Percentiles rank a stretch among this genome's conserved stretches.
Conservation (phyloP, 2,888 invertebrate species). For the Latrodectus elegans region DNA sequence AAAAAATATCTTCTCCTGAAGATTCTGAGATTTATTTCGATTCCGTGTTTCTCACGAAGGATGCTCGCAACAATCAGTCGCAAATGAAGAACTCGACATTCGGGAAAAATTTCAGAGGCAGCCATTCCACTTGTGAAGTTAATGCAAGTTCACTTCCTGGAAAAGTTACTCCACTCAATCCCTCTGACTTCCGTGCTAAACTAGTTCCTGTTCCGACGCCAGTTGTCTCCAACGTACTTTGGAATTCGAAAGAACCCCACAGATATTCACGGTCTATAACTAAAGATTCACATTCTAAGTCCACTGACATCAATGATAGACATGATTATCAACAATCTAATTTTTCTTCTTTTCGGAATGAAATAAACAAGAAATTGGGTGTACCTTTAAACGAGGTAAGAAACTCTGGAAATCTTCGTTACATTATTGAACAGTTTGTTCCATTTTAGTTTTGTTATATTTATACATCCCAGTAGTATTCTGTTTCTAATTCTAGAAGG, state of each 20-base stretch:
- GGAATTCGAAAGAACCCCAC: neutral
- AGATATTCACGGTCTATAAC: neutral
- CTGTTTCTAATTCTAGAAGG: too few species aligned
- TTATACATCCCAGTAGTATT: too few species aligned
- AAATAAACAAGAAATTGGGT: neutral
- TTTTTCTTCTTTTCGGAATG: slow-evolving; percentile 22
- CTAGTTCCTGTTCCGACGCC: slow-evolving; percentile 23
- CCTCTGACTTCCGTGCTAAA: slow-evolving; percentile 3
- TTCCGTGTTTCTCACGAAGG: too few species aligned
- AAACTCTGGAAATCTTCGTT: neutral
- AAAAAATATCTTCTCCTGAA: neutral
- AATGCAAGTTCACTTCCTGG: neutral
- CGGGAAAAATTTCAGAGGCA: too few species aligned
- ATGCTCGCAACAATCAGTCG: too few species aligned
- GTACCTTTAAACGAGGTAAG: slow-evolving; percentile 8
- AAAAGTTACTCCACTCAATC: slow-evolving; percentile 9
- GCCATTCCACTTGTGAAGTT: too few species aligned
- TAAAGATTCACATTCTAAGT: neutral
- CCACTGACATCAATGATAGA: neutral
- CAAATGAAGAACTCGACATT: too few species aligned
- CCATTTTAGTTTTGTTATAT: too few species aligned
- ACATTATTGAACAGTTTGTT: too few species aligned
- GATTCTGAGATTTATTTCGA: neutral
- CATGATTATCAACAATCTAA: neutral
- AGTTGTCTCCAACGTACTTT: neutral